phyloP scores from a whole-genome alignment of 2,113 vertebrate species.

The Dipodomys spectabilis region DNA sequence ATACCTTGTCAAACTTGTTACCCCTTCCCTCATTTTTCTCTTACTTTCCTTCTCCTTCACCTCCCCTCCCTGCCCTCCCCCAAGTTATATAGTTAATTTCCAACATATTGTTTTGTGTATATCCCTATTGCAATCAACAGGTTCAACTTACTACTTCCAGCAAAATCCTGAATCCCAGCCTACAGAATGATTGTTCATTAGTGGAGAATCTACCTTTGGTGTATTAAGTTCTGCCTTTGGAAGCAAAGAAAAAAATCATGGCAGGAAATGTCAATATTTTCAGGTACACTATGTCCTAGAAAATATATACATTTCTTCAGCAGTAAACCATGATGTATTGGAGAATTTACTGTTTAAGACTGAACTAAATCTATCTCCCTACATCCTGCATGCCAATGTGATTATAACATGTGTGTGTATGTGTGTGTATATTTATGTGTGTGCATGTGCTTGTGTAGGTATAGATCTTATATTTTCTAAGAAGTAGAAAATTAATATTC shows the following conservation, averaged over 20 bases:
- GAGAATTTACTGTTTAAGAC: background rate
- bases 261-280: background rate
- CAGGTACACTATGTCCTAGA: background rate
- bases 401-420: background rate
- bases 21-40: no score
- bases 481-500: background rate
- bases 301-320: conserved; percentile 4
- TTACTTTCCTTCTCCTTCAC: no score
- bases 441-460: background rate
- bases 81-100: no score
- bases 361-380: background rate
- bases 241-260: background rate
- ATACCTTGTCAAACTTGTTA: no score
- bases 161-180: background rate
- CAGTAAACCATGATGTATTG: background rate
- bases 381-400: background rate
- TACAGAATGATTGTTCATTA: background rate
- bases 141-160: background rate
- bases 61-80: no score
- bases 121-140: background rate
- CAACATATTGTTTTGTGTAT: no score
- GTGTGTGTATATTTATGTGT: background rate
- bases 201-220: background rate
- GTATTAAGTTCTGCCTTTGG: background rate
- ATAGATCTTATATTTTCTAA: background rate